Base-by-base conservation (phyloP, 2,888 invertebrate genomes). In the Gastracanthus pulcherrimus region DNA sequence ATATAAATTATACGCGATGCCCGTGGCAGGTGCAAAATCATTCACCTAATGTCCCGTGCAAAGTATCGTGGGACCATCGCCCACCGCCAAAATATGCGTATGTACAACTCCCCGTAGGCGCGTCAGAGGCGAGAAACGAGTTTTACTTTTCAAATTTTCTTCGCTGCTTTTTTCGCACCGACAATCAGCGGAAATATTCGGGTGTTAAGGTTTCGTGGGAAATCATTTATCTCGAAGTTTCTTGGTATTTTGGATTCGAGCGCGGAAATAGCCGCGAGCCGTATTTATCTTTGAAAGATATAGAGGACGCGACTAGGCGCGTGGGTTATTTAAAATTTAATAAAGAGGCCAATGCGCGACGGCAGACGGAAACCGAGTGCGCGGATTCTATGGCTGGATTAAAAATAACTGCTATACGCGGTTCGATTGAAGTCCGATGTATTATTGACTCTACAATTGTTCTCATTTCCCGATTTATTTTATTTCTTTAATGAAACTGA, bases 1-100 rank as follows among this genome's bases (percentile, higher is more conserved):
- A 84, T 87, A 87, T 87, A 88, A 88, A 88, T 89, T 87, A 85
- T 83, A 86, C 85, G 83, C 84, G 82, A 81, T 84, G 87, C 86
- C 84, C 84, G 84, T 86, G 87, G 85, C 87, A 86, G 87, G 86
- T 86, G 85, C 84, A 84, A 84, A 88, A 87, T 87, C 85, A 87
- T 87, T 87, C 85, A 86, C 83, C 86, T 89, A 88, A 89, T 89
- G 84, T 86, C 74, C 31, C n/a, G n/a, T n/a, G 75, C 74, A 84
- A 85, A 85, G 82, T 84, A 82, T 82, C 84, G 82, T 76, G 77
- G 67, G 67, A 76, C 51, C 38, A 6, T 4, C 1, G n/a, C 19
- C 9, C 31, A 45, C 41, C 60, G 45, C n/a, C n/a, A n/a, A n/a
- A n/a, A n/a, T n/a, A n/a, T n/a, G n/a, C n/a, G n/a, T n/a, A n/a